Conservation (phyloP, 2,113 vertebrate species). For the Polyodon spathula region DNA sequence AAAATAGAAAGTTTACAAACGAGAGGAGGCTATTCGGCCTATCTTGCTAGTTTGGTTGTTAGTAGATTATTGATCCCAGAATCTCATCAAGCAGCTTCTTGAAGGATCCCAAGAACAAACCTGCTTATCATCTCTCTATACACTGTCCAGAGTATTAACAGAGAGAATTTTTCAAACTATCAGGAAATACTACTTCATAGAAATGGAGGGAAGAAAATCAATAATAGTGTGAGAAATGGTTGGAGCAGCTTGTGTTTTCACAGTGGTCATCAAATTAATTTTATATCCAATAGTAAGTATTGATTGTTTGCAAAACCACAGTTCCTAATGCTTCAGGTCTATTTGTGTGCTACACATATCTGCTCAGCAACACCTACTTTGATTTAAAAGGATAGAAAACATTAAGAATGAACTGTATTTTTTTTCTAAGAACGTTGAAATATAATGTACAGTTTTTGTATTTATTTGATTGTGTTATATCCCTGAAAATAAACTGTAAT, state of each 20-base stretch:
- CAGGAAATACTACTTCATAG: conserved; percentile 28
- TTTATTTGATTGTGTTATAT: no score
- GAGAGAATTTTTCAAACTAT: conserved; percentile 22
- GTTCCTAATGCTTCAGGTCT: conserved; percentile 46
- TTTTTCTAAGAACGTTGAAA: no score
- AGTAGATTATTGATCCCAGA: no score
- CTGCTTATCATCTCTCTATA: neutral
- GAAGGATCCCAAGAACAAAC: conserved; percentile 1
- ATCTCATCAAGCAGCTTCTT: no score
- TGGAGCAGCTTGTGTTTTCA: conserved; percentile 64
- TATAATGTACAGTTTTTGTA: no score
- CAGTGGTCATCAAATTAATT: conserved; percentile 80
- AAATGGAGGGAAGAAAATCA: conserved; percentile 60
- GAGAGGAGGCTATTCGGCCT: no score
- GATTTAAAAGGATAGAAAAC: neutral
- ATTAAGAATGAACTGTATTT: no score
- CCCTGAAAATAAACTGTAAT: no score
- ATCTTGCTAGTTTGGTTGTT: no score
- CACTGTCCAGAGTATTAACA: neutral
- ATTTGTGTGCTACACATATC: conserved; percentile 47
- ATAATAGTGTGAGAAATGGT: conserved; percentile 62
- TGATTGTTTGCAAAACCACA: conserved; percentile 59
- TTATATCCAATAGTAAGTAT: conserved; percentile 79
- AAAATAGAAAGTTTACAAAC: no score
- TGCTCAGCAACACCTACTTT: conserved; percentile 3